phyloP scores from a whole-genome alignment of 2,888 invertebrate genomes.

The Caenorhabditis sp. region DNA sequence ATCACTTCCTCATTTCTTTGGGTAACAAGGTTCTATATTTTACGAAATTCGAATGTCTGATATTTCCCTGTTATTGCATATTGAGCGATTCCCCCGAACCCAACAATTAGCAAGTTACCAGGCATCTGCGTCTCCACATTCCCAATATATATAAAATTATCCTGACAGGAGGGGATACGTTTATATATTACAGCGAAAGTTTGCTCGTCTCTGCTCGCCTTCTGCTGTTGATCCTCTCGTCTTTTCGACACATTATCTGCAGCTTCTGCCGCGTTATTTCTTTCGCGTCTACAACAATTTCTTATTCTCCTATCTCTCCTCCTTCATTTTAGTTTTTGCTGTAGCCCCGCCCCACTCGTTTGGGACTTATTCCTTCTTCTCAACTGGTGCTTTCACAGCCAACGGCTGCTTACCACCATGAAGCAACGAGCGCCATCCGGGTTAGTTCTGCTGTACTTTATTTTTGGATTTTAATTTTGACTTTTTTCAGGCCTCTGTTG shows the following conservation, averaged over 20 bases:
- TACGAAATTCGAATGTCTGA: neutral
- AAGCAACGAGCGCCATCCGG: constrained; percentile 43
- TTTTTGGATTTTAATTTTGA: constrained; percentile 7
- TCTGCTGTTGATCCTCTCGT: neutral
- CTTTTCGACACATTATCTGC: neutral
- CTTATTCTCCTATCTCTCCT: neutral
- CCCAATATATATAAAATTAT: neutral
- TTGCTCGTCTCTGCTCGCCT: neutral
- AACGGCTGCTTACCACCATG: constrained; percentile 43
- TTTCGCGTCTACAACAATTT: too few relatives aligned
- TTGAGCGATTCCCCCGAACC: neutral
- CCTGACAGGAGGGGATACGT: neutral
- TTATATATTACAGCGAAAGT: neutral
- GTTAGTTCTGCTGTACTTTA: constrained; percentile 21
- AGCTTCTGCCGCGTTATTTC: neutral
- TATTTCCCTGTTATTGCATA: neutral
- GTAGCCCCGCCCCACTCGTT: constrained; percentile 19
- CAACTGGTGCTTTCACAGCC: constrained; percentile 41
- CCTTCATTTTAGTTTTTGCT: neutral
- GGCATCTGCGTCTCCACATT: neutral
- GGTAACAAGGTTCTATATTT: too few relatives aligned
- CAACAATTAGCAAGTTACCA: neutral
- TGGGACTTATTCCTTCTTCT: constrained; percentile 36
- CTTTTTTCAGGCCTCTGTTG: constrained; percentile 44
- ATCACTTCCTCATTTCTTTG: too few relatives aligned